Conservation (phyloP, 92 coral and sea anemone genomes). For the Virgularia gustaviana region DNA sequence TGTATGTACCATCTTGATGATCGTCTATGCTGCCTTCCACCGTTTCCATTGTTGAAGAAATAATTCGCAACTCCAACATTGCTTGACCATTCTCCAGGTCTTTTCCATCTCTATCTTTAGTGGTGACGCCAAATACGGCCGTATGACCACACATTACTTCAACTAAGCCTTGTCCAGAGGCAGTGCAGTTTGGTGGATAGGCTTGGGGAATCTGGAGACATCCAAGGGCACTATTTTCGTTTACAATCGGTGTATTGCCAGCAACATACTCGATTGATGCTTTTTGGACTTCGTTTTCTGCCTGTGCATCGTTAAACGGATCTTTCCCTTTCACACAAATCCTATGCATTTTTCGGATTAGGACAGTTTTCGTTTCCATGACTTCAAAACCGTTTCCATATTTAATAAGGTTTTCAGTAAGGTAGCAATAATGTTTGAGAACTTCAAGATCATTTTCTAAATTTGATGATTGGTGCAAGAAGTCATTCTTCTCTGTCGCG, state of each 20-base stretch:
- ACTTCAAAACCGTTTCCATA: conserved; percentile 30
- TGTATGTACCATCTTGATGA: conserved; percentile 28
- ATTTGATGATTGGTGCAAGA: conserved; percentile 2
- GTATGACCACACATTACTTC: conserved; percentile 27
- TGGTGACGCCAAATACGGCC: conserved; percentile 10
- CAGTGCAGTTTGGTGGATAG: conserved; percentile 3
- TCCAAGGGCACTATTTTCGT: conserved; percentile 1
- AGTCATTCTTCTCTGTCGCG: conserved; percentile 12
- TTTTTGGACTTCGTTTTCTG: conserved; percentile 1
- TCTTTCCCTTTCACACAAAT: conserved; percentile 37
- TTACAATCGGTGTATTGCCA: conserved; percentile 15
- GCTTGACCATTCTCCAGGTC: conserved; percentile 17
- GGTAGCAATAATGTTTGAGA: conserved; percentile 13
- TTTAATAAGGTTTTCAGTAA: conserved; percentile 11
- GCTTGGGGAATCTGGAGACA: conserved; percentile 4
- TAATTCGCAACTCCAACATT: conserved; percentile 9
- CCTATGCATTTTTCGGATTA: conserved; percentile 22
- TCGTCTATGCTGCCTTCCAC: conserved; percentile 15
- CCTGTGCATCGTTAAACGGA: conserved; percentile 7
- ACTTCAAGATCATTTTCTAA: conserved; percentile 17
- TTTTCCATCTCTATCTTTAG: conserved; percentile 18
- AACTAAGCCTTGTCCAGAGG: conserved; percentile 30
- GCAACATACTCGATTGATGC: conserved; percentile 4
- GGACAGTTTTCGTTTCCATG: conserved; percentile 35
- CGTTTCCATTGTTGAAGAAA: conserved; percentile 21